Percentiles rank a stretch among this genome's conserved stretches.
phyloP scores from a whole-genome alignment of 2,888 invertebrate species.

The Pollenia labialis region DNA sequence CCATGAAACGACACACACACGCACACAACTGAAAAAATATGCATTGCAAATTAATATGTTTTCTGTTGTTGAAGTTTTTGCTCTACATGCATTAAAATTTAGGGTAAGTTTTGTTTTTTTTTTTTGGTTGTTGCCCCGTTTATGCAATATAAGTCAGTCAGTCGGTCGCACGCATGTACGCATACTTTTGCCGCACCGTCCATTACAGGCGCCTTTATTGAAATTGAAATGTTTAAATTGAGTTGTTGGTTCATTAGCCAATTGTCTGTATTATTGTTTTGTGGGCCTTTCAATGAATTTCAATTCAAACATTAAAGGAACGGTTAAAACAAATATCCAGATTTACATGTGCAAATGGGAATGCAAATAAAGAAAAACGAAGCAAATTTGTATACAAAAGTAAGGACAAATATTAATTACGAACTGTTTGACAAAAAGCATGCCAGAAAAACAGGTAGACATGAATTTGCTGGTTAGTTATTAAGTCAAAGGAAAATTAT shows the following conservation, averaged over 20 bases:
- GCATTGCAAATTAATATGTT: slow-evolving; percentile 56
- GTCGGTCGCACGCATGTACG: slow-evolving; percentile 28
- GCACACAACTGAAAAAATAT: slow-evolving; percentile 5
- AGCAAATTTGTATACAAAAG: neutral
- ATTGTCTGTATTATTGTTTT: slow-evolving; percentile 49
- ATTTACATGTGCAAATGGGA: slow-evolving; percentile 22
- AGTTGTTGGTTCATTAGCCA: slow-evolving; percentile 64
- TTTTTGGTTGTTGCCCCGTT: neutral
- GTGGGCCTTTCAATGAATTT: slow-evolving; percentile 33
- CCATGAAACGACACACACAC: neutral
- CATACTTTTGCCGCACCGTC: slow-evolving; percentile 20
- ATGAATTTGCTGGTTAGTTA: neutral
- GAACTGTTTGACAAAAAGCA: slow-evolving; percentile 6
- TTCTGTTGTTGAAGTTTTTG: slow-evolving; percentile 2
- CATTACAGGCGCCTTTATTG: slow-evolving; percentile 31
- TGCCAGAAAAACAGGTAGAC: slow-evolving; percentile 4
- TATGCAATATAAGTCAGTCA: neutral
- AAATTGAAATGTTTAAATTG: slow-evolving; percentile 49
- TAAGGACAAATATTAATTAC: slow-evolving; percentile 4
- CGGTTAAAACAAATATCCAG: neutral
- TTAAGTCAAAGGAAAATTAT: too few species aligned
- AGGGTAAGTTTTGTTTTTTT: slow-evolving; percentile 29
- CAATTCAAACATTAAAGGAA: slow-evolving; percentile 12
- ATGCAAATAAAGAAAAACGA: slow-evolving; percentile 11
- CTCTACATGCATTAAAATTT: slow-evolving; percentile 14